phyloP scores from a whole-genome alignment of 2,888 invertebrate genomes.

The Nymphalis urticae region DNA sequence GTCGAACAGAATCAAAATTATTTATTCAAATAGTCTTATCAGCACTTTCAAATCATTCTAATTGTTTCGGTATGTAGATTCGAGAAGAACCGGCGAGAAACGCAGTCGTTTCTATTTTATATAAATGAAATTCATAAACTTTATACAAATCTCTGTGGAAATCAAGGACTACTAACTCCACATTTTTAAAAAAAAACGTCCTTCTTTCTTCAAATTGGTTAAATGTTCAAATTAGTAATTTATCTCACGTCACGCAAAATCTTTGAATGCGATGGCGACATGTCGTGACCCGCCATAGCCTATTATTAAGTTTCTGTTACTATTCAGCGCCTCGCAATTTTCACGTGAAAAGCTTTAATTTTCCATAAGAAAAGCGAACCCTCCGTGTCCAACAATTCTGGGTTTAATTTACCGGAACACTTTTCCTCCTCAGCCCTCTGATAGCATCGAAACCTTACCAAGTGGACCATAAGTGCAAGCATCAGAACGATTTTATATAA shows the following conservation, averaged over 20 bases:
- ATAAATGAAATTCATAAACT: no score
- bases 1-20: no score
- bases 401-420: constrained; percentile 46
- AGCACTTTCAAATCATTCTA: no score
- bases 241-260: neutral
- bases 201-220: neutral
- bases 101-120: no score
- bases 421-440: constrained; percentile 35
- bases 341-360: constrained; percentile 65
- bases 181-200: neutral
- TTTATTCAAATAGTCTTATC: no score
- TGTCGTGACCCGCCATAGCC: constrained; percentile 40
- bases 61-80: no score
- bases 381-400: constrained; percentile 49
- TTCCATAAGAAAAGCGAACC: constrained; percentile 58
- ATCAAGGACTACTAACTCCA: no score
- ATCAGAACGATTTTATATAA: constrained; percentile 14
- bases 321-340: constrained; percentile 56
- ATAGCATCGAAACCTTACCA: constrained; percentile 12
- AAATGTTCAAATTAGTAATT: neutral
- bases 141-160: no score
- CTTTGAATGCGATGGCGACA: neutral
- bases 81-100: no score
- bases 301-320: constrained; percentile 57
- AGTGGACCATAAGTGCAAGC: constrained; percentile 23